A percentile compares a stretch with the other conserved stretches of the same genome.
These are phyloP conservation scores for Podarcis lilfordi DNA, from an alignment of 2,797 vertebrate species.

Conservation along the genomic window DNA sequence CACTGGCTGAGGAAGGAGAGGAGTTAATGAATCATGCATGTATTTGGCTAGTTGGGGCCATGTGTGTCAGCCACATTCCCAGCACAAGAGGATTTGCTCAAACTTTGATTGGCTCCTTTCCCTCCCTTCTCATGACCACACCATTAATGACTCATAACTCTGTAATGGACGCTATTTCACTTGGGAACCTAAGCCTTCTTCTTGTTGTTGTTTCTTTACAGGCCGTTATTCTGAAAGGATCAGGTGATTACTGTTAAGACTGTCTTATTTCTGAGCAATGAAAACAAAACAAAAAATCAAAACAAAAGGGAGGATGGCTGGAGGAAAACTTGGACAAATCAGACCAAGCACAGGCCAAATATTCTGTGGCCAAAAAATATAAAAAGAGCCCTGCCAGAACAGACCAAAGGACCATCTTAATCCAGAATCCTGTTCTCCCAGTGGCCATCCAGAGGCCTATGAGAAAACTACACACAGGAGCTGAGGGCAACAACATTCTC, in stretches of 20 bases:
- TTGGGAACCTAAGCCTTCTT: neutral
- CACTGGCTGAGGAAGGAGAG: neutral
- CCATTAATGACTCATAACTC: neutral
- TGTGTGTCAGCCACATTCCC: neutral
- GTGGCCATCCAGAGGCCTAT: too few species aligned
- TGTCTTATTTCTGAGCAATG: neutral
- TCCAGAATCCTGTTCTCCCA: too few species aligned
- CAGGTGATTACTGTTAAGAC: neutral
- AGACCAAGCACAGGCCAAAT: neutral
- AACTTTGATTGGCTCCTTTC: neutral
- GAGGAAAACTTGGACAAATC: neutral
- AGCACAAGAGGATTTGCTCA: neutral
- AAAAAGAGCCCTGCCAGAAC: too few species aligned
- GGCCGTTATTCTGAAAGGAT: neutral
- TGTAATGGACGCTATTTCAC: neutral
- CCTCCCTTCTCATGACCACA: neutral
- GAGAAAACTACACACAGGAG: too few species aligned
- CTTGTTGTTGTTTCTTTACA: neutral
- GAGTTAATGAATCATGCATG: constrained; percentile 20
- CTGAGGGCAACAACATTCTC: too few species aligned
- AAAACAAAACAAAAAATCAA: neutral
- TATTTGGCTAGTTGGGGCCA: neutral
- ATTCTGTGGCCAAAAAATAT: too few species aligned
- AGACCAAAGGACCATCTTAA: too few species aligned
- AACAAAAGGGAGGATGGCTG: neutral